Base-by-base conservation (phyloP, 2,888 invertebrate species). In the Listrodromus nycthemerus region DNA sequence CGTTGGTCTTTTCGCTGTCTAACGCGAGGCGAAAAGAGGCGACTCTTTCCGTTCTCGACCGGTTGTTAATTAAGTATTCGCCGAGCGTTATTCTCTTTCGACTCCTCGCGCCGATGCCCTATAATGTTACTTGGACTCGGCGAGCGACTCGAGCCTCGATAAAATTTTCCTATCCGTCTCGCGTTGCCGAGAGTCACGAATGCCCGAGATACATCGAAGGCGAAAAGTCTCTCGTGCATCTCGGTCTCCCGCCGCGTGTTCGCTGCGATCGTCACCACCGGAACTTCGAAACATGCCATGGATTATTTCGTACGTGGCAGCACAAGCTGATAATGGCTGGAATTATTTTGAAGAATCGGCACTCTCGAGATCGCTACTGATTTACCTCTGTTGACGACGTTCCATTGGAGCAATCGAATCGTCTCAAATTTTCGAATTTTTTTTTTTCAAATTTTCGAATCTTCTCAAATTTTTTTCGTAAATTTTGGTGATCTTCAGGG, bases 21-120 rank as follows among this genome's bases (percentile, higher is more conserved):
- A 50, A 58, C 65, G 75, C 71, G 66, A 37, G 48, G 71, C 27
- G 58, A 30, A 58, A 58, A 58, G 16, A 58, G 16, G 27, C 24
- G 27, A 24, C 58, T 24, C 58, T 58, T 30, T 58, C 58, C 24
- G 58, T 24, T 24, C 58, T 58, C 58, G 27, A 13, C 24, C 80
- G 55, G 75, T 65, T 71, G 58, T 84, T 84, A 84, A 84, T 84
- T 82, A 71, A 82, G 78, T 84, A 84, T 84, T 82, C 84, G 78
- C 75, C 45, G 71, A 78, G 66, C 78, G 81, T 30, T 58, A 82
- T 79, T 82, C 81, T 81, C 81, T 75, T 84, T 58, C 52, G 24
- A 58, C 79, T 67, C 63, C 30, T 61, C 61, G 33, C 16, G 48
- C 24, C 33, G 30, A 16, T 33, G 74, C 74, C 67, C 61, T 65